Evolutionary conservation across 2,113 vertebrate species (phyloP), one percentile per base, ranked within the genome.

Genomic region (Ancistrus triradiatus): DNA sequence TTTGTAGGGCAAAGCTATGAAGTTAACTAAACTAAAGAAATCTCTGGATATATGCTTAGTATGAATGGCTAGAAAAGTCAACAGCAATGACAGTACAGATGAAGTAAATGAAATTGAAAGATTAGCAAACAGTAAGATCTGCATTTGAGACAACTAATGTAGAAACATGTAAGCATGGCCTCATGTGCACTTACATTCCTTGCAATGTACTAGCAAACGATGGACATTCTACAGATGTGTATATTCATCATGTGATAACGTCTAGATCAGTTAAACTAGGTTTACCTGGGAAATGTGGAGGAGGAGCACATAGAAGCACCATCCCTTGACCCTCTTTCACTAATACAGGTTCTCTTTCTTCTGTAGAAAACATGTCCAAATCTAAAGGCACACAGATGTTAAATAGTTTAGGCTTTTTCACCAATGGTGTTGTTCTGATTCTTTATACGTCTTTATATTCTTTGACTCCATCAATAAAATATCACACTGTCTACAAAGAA

Each of bases 291-390:
- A 85, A 91, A 74, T 95, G 95, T 47, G 87, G 88, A 1, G 95
- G 96, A 3, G 95, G 89, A 0, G 89, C 91, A 51, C 96, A 99
- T 40, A 99, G 89, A 69, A 98, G 86, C 28, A 97, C 91, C 4
- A 89, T 92, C 22, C 95, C 95, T 66, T 94, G 91, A 11, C 95
- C 95, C 78, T 95, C 94, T 64, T 89, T 90, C 3, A 97, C 88
- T 50, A 79, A 77, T 67, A 99, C 95, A 1, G 91, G 87, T 10
- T 87, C 86, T 33, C 94, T 89, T 31, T 97, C 95, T 51, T 99
- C 96, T 0, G 91, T 90, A 7, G 93, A 91, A 78, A 99, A 99
- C 28, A 91, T 87, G 76, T 99, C 93, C 2, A 99, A 85, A 75
- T 95, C 96, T 99, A 76, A 46, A 78, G 0, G 51, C 28, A 59